Percentiles rank a stretch among this genome's conserved stretches.
phyloP scores from a whole-genome alignment of 2,888 invertebrate genomes.

The Nemurella pictetii region DNA sequence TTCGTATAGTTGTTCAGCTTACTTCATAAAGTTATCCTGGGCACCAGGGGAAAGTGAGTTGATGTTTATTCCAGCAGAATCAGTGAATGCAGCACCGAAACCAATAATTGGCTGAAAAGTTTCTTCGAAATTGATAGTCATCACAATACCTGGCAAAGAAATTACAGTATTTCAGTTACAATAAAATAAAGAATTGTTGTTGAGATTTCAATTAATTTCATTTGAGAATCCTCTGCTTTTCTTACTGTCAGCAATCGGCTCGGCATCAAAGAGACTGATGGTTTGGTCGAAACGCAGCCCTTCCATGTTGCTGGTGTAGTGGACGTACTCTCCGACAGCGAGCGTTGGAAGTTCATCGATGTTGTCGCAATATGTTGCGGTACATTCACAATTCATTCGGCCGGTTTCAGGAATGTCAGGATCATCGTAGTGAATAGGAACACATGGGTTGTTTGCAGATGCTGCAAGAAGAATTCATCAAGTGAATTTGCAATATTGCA shows the following conservation, averaged over 20 bases:
- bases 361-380: constrained; percentile 41
- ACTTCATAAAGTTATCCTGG: constrained; percentile 39
- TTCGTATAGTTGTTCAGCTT: no score
- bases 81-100: constrained; percentile 56
- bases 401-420: neutral
- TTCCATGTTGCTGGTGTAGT: constrained; percentile 37
- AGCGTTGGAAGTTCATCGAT: constrained; percentile 18
- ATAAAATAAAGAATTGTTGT: neutral
- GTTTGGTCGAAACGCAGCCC: constrained; percentile 39
- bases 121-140: constrained; percentile 35
- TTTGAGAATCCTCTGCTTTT: neutral
- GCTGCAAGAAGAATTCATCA: neutral
- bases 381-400: constrained; percentile 40
- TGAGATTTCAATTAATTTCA: no score
- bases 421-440: constrained; percentile 26
- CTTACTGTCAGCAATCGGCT: neutral
- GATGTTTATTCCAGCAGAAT: constrained; percentile 54
- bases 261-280: constrained; percentile 14
- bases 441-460: constrained; percentile 30
- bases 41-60: constrained; percentile 46
- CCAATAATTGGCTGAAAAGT: constrained; percentile 51
- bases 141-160: constrained; percentile 26
- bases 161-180: neutral
- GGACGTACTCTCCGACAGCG: constrained; percentile 32
- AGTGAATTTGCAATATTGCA: neutral